Percentiles rank a stretch among this genome's conserved stretches.
phyloP scores from a whole-genome alignment of 2,888 invertebrate genomes.

The Drosophila macrospina region DNA sequence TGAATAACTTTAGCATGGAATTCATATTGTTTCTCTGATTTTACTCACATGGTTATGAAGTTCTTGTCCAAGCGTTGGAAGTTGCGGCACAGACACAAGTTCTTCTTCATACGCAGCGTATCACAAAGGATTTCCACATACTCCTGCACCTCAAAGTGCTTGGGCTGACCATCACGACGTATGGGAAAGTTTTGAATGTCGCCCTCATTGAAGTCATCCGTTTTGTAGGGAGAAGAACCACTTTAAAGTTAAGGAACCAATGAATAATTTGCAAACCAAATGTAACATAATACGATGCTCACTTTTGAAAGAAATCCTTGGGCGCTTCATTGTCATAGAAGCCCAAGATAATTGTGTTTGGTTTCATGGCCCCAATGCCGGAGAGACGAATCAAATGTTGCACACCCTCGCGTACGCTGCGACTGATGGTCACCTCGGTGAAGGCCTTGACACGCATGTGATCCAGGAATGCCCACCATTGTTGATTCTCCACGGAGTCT shows the following conservation, averaged over 20 bases:
- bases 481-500: slow-evolving; percentile 93
- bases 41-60: slow-evolving; percentile 89
- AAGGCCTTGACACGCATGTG: slow-evolving; percentile 98
- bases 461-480: slow-evolving; percentile 97
- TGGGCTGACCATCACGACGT: slow-evolving; percentile 85
- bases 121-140: slow-evolving; percentile 95
- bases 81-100: slow-evolving; percentile 96
- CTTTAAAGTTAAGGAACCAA: slow-evolving; percentile 66
- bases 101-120: slow-evolving; percentile 96
- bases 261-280: no score
- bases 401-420: slow-evolving; percentile 94
- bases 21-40: neutral
- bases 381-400: slow-evolving; percentile 96
- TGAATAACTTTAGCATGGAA: neutral
- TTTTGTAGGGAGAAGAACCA: slow-evolving; percentile 88
- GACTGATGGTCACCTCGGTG: slow-evolving; percentile 95
- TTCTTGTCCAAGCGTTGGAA: slow-evolving; percentile 94
- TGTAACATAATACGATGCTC: slow-evolving; percentile 58
- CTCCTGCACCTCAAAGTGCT: slow-evolving; percentile 87
- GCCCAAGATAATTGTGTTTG: slow-evolving; percentile 98
- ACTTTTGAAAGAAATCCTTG: slow-evolving; percentile 92
- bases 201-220: slow-evolving; percentile 86
- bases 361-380: slow-evolving; percentile 99
- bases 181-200: slow-evolving; percentile 87
- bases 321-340: slow-evolving; percentile 93